Evolutionary conservation across 2,797 vertebrate genomes (phyloP), one percentile per base, ranked within the genome.

Genomic region (Falco peregrinus): DNA sequence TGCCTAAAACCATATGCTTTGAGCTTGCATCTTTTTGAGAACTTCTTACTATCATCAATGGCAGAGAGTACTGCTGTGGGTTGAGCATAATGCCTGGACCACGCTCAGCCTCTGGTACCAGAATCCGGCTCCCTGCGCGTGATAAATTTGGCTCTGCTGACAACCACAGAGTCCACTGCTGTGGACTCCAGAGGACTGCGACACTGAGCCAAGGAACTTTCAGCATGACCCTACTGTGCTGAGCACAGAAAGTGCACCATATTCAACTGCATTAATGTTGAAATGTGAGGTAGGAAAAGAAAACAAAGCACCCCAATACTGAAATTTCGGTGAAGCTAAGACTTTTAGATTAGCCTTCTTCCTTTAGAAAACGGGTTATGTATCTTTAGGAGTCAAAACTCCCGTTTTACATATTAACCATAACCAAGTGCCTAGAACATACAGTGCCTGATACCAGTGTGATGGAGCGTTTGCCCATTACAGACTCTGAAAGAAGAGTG

Each of bases 141-240:
- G 12, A 12, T 6, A 54, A 41, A 13, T 35, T 51, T 48, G 56
- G 14, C 54, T 81, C 26, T 28, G 19, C 61, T 53, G 57, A 43
- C 26, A 45, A 6, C 5, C 68, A 37, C 26, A 53, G 54, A 47
- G 16, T 13, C 41, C 80, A 12, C 51, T 39, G 0, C 26, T 16
- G 33, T 35, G 50, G 35, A 13, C 37, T 57, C 50, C 74, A 76
- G 59, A 73, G 18, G 19, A 25, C 50, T 11, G 22, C 5, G 59
- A 81, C 59, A 37, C 1, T 4, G 5, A 84, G 59, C 39, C 81
- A 87, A 71, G 64, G 26, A 61, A 25, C 61, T 35, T 73, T 13
- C 45, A 77, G 13, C 59, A 43, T 1, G 5, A 47, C 26, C 51
- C 12, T 1, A 0, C 41, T 60, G 59, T 18, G 18, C 1, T 35